These are phyloP conservation scores for Cyanoramphus novaezelandiae DNA, from an alignment of 2,113 vertebrate genomes.

Conservation along the genomic window DNA sequence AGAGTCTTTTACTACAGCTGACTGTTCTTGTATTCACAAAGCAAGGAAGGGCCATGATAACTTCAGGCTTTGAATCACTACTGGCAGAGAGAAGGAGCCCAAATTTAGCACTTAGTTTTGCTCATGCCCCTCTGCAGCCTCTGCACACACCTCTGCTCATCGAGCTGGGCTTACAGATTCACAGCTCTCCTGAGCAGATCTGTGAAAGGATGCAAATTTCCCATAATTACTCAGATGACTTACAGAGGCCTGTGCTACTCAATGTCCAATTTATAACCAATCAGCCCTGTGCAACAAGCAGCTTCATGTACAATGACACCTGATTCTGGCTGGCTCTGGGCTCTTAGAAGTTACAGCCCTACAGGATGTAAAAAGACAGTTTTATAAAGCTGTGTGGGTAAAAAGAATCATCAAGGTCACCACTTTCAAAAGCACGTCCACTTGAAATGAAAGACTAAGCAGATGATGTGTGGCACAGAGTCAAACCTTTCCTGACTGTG, in stretches of 20 bases:
- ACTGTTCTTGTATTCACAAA: neutral
- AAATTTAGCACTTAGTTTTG: neutral
- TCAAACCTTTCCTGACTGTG: neutral
- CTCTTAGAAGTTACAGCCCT: neutral
- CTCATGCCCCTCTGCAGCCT: neutral
- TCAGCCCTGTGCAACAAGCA: constrained; percentile 32
- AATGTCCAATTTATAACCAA: constrained; percentile 48
- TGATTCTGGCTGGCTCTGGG: constrained; percentile 1
- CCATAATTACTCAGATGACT: constrained; percentile 36
- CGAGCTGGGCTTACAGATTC: neutral
- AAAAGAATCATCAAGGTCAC: constrained; percentile 41
- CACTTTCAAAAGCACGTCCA: constrained; percentile 6
- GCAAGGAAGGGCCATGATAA: neutral
- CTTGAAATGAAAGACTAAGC: constrained; percentile 26
- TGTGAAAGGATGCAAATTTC: constrained; percentile 49
- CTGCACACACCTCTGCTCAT: neutral
- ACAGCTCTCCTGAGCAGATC: neutral
- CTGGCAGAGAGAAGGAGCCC: neutral
- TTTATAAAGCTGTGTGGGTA: neutral
- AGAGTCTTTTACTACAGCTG: neutral
- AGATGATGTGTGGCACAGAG: neutral
- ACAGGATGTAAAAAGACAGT: constrained; percentile 15
- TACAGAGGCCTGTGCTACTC: constrained; percentile 12
- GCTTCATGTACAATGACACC: constrained; percentile 24
- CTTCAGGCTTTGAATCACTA: neutral